These are phyloP conservation scores for Sebastolobus altivelis DNA, from an alignment of 2,797 vertebrate species.

Conservation along the genomic window DNA sequence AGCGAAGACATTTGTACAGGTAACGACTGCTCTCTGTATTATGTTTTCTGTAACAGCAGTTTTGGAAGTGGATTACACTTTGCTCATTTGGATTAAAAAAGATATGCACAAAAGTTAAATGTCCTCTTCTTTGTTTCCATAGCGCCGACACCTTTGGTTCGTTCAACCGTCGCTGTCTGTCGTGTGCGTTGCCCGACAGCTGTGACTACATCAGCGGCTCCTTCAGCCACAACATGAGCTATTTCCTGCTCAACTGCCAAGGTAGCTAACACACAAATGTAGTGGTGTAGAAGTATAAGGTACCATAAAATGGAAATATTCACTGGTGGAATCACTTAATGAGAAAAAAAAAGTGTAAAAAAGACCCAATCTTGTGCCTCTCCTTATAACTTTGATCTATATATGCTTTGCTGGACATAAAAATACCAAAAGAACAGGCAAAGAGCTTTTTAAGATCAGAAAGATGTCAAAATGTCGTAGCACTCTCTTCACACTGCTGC, in stretches of 20 bases:
- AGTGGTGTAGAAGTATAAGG: neutral
- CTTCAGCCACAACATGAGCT: conserved; percentile 91
- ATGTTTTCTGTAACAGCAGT: fast-evolving
- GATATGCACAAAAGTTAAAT: neutral
- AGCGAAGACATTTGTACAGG: conserved; percentile 94
- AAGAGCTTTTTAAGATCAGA: conserved; percentile 26
- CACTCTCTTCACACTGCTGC: neutral
- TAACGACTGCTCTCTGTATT: conserved; percentile 49
- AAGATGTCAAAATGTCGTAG: conserved; percentile 24
- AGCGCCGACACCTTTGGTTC: conserved; percentile 93
- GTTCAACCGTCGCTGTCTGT: conserved; percentile 95
- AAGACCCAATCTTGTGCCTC: fast-evolving
- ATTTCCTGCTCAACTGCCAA: conserved; percentile 93
- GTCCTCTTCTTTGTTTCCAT: conserved; percentile 22
- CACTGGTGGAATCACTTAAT: neutral
- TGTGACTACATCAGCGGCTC: conserved; percentile 92
- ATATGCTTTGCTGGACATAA: neutral
- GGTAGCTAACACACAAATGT: conserved; percentile 78
- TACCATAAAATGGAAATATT: neutral
- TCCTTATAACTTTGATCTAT: conserved; percentile 30
- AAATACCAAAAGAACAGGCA: conserved; percentile 5
- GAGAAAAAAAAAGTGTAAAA: neutral
- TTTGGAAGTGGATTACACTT: neutral
- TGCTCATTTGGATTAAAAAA: neutral
- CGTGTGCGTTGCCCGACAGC: conserved; percentile 89